Evolutionary conservation across 2,797 vertebrate species (phyloP), one percentile per base, ranked within the genome.

Genomic region (Aplochiton taeniatus): DNA sequence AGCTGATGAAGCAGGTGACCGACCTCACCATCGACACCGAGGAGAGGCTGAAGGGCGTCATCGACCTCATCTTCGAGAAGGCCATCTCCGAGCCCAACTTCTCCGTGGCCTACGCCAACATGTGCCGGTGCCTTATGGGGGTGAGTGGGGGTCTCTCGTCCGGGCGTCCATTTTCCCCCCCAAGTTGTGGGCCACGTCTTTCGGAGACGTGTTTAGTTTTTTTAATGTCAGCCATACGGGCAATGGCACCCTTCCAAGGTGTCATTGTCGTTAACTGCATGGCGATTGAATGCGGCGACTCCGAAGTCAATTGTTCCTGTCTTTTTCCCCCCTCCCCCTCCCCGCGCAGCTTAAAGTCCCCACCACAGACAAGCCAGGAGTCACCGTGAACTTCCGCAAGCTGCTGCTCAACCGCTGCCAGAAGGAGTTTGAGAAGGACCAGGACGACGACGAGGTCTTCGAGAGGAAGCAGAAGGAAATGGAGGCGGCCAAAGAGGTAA

Each of bases 391-490:
- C 89, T 99, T 99, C 88, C 94, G 97, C 70, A 99, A 99, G 85
- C 83, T 99, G 74, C 93, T 99, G 77, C 91, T 99, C 65, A 99
- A 99, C 88, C 94, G 97, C 74, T 99, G 98, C 89, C 98, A 99
- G 93, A 99, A 99, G 65, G 98, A 99, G 81, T 99, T 99, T 91
- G 98, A 99, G 83, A 99, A 98, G 83, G 98, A 99, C 86, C 96
- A 98, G 79, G 98, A 98, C 0, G 97, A 99, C 0, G 96, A 97
- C 0, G 96, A 94, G 79, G 94, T 98, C 76, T 98, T 99, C 83
- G 97, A 98, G 88, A 96, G 93, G 83, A 96, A 98, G 69, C 97
- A 99, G 66, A 98, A 98, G 59, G 98, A 98, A 83, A 80, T 99
- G 89, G 98, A 99, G 0, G 94, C 96, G 63, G 87, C 96, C 20